These are phyloP conservation scores for Xenops minutus DNA, from an alignment of 2,797 vertebrate species.

Conservation along the genomic window DNA sequence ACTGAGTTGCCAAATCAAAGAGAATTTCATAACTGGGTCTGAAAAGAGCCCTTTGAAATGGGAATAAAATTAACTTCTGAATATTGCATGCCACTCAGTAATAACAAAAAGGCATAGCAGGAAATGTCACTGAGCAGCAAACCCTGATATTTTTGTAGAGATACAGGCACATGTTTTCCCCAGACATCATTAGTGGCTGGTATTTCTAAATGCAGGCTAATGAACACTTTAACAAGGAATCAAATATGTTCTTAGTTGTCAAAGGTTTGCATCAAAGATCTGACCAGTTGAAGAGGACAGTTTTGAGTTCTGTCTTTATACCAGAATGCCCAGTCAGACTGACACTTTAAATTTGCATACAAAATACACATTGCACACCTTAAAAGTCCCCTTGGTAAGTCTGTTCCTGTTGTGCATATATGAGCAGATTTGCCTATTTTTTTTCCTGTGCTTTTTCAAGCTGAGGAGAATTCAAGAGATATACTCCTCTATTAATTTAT, in stretches of 20 bases:
- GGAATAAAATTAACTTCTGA: slow-evolving; percentile 1
- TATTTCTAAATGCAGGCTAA: background rate
- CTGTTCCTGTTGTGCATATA: background rate
- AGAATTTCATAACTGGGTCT: background rate
- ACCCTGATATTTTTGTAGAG: background rate
- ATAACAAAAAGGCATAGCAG: background rate
- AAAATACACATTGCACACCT: background rate
- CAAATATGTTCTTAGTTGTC: background rate
- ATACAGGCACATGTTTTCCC: background rate
- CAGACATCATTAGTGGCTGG: background rate
- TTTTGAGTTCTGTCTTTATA: background rate
- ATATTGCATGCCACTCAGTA: background rate
- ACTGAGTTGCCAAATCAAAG: background rate
- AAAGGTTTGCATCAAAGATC: background rate
- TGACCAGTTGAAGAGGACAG: background rate
- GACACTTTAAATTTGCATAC: background rate
- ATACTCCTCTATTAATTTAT: background rate
- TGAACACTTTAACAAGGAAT: background rate
- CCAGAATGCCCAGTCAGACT: background rate
- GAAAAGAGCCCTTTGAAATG: slow-evolving; percentile 5
- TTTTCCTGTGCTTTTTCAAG: background rate
- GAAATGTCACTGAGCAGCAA: slow-evolving; percentile 5
- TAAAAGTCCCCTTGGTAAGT: background rate
- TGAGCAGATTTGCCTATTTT: background rate
- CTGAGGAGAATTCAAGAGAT: background rate